Conservation (phyloP, 1,140 invertebrate genomes). For the Pemphigus obesinymphae region DNA sequence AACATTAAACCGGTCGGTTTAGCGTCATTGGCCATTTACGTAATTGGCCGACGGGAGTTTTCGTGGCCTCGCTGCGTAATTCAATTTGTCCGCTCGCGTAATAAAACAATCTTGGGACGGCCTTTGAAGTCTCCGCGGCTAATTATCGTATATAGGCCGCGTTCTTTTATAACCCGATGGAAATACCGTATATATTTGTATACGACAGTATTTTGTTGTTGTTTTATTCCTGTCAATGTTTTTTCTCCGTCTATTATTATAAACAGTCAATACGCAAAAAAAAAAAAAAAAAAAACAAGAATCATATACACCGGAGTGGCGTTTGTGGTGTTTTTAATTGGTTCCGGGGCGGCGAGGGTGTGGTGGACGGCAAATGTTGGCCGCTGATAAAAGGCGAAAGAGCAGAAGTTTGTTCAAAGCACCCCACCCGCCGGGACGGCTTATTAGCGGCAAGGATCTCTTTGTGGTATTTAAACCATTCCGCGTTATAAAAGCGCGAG, state of each 20-base stretch:
- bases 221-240: no score
- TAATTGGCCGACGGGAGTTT: neutral
- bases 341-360: neutral
- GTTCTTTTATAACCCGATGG: no score
- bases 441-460: slow-evolving; percentile 32
- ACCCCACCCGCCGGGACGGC: slow-evolving; percentile 38
- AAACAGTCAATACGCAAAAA: no score
- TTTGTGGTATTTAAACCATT: slow-evolving; percentile 41
- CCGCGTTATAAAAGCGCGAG: neutral
- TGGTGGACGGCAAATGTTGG: neutral
- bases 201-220: no score
- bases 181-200: no score
- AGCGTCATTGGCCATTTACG: neutral
- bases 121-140: neutral
- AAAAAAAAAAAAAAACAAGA: no score
- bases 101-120: neutral
- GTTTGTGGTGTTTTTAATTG: slow-evolving; percentile 38
- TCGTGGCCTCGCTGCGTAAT: neutral
- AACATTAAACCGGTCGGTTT: no score
- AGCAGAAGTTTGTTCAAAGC: slow-evolving; percentile 40
- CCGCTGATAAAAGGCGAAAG: slow-evolving; percentile 35
- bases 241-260: no score
- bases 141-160: no score
- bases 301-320: no score
- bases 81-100: neutral